A percentile compares a stretch with the other conserved stretches of the same genome.
These are phyloP conservation scores for Portunus trituberculatus DNA, from an alignment of 1,140 invertebrate genomes.

Conservation along the genomic window DNA sequence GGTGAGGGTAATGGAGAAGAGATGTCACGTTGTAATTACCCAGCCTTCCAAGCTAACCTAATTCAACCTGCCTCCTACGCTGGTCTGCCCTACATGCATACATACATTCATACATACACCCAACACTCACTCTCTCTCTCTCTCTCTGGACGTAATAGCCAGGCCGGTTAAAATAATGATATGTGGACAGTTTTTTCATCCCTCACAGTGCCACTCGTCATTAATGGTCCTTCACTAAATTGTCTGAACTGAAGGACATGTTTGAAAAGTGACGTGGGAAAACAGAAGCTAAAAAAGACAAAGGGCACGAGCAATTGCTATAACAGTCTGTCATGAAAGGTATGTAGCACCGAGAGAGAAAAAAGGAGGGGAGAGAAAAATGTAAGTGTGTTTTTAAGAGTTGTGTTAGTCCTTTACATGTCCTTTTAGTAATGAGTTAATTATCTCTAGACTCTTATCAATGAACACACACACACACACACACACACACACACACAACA, in stretches of 20 bases:
- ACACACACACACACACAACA: conserved; percentile 21
- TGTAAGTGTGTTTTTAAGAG: neutral
- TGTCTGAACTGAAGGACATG: neutral
- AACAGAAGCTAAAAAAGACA: too few species aligned
- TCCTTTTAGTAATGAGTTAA: too few species aligned
- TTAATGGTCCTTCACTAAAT: neutral
- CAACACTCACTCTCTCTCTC: neutral
- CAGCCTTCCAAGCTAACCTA: neutral
- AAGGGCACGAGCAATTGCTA: too few species aligned
- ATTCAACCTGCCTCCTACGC: neutral
- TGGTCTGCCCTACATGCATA: neutral
- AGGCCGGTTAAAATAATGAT: too few species aligned
- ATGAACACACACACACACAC: neutral
- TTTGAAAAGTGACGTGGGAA: neutral
- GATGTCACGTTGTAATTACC: neutral
- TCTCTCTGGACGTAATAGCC: neutral
- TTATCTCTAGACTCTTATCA: too few species aligned
- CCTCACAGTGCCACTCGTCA: too few species aligned
- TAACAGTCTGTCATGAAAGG: too few species aligned
- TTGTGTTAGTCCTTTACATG: too few species aligned
- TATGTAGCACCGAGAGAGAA: neutral
- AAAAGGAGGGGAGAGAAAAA: neutral
- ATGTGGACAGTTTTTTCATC: too few species aligned
- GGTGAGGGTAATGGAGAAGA: neutral
- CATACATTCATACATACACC: neutral